Conservation (phyloP, 1,140 invertebrate genomes). For the Nasonia longicornis region DNA sequence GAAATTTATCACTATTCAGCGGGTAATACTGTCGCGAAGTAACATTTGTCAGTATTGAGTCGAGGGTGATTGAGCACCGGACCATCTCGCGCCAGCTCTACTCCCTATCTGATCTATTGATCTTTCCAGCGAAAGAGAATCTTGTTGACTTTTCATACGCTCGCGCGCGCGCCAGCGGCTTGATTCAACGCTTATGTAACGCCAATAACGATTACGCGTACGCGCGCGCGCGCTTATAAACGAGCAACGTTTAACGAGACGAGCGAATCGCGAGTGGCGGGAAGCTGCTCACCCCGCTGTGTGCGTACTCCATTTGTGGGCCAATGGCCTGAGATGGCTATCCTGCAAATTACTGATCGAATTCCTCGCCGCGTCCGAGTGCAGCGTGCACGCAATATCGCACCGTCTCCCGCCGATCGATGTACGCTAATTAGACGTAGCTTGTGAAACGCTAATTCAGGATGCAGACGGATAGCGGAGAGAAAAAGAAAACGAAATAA, state of each 20-base stretch:
- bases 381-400: not conserved
- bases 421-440: no score
- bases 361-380: not conserved
- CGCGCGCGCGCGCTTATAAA: not conserved
- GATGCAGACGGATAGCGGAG: not conserved
- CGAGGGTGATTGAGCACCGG: slow-evolving; percentile 41
- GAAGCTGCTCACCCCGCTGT: not conserved
- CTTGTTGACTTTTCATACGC: slow-evolving; percentile 18
- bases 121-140: not conserved
- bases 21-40: slow-evolving; percentile 46
- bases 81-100: slow-evolving; percentile 15
- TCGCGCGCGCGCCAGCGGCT: no score
- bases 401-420: no score
- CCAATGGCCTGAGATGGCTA: not conserved
- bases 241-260: not conserved
- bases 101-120: not conserved
- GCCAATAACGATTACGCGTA: no score
- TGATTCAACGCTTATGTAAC: no score
- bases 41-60: slow-evolving; percentile 49
- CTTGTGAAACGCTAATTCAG: no score
- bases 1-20: slow-evolving; percentile 54
- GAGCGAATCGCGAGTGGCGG: no score
- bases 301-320: not conserved
- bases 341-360: not conserved
- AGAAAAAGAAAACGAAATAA: not conserved